phyloP scores from a whole-genome alignment of 2,888 invertebrate genomes.

The Spilarctia lutea region DNA sequence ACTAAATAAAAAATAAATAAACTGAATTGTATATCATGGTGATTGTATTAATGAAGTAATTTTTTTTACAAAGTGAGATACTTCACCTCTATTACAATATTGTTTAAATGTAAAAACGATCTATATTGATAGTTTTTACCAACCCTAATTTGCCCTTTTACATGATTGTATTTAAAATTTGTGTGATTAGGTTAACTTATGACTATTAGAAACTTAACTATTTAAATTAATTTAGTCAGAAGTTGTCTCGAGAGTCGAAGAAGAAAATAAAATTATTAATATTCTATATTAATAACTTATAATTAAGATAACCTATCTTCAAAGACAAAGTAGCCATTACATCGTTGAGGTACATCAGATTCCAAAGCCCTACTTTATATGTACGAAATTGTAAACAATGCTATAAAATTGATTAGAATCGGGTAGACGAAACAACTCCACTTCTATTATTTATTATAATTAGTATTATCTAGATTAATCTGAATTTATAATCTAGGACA shows the following conservation, averaged over 20 bases:
- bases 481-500: not conserved
- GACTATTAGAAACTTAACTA: too few species aligned
- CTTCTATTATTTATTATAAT: not conserved
- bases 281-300: not conserved
- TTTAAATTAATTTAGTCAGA: not conserved
- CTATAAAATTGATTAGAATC: constrained; percentile 2
- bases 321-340: constrained; percentile 17
- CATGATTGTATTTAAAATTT: not conserved
- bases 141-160: not conserved
- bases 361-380: constrained; percentile 18
- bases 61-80: not conserved
- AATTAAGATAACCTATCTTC: constrained; percentile 24
- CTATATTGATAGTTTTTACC: too few species aligned
- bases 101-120: too few species aligned
- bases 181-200: too few species aligned
- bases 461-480: not conserved
- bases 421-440: not conserved
- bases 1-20: too few species aligned
- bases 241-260: not conserved
- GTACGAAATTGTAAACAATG: constrained; percentile 11
- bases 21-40: not conserved
- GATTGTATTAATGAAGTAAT: not conserved
- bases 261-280: too few species aligned
- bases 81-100: not conserved
- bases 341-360: constrained; percentile 30